Evolutionary conservation across 2,797 vertebrate genomes (phyloP), one percentile per base, ranked within the genome.

Genomic region (Cercopithecus mitis): DNA sequence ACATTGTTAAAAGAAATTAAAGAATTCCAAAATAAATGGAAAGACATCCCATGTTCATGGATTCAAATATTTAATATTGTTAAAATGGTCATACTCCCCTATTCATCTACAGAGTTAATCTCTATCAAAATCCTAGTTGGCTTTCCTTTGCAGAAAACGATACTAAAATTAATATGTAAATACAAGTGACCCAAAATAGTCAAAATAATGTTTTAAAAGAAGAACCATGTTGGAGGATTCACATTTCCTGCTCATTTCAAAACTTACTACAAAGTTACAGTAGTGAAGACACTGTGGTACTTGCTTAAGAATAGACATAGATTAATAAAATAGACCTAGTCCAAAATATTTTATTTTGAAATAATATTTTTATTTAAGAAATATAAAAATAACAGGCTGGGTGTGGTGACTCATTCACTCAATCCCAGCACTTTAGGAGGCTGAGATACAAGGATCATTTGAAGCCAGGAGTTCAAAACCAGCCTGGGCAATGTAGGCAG

Each of bases 1-100:
- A 87, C 15, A 75, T 76, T 94, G 55, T 81, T 88, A 47, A 92
- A 91, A 36, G 14, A 89, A 95, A 72, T 85, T 43, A 50, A 91
- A 70, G 4, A 95, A 89, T 45, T 50, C 27, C 27, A 73, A 89
- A 89, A 80, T 77, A 75, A 93, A 58, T 70, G 24, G 47, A 96
- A 94, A 86, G 67, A 82, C 30, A 97, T 58, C 12, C 25, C 22
- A 47, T 82, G 19, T 36, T 83, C 43, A 83, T 83, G 52, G 45
- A 67, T 39, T 20, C 6, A 75, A 92, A 94, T 67, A 85, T 6
- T 76, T 45, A 79, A 61, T 39, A 86, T 79, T 50, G 4, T 85
- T 91, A 73, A 90, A 27, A 80, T 41, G 41, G 10, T 12, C 79
- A 45, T 50, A 58, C 5, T 96, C 4, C 8, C 67, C 55, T 19